phyloP scores from a whole-genome alignment of 2,888 invertebrate species.

The Hybos culiciformis region DNA sequence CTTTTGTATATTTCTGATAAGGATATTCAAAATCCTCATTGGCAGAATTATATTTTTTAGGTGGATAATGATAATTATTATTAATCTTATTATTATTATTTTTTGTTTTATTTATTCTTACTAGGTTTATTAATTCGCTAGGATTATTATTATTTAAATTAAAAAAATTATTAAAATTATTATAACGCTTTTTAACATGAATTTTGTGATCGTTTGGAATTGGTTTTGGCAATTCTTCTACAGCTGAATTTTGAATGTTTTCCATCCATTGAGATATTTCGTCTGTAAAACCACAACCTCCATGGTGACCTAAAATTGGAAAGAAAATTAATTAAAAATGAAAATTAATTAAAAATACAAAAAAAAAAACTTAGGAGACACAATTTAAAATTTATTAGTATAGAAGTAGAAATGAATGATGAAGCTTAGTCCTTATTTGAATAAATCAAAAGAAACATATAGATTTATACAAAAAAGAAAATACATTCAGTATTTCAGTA shows the following conservation, averaged over 20 bases:
- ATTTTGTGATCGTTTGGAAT: constrained; percentile 11
- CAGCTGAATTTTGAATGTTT: constrained; percentile 64
- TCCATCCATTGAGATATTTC: constrained; percentile 89
- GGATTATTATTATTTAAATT: constrained; percentile 15
- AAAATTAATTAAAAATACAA: not conserved
- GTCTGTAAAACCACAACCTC: constrained; percentile 79
- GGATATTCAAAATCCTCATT: constrained; percentile 36
- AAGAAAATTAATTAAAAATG: constrained; percentile 7
- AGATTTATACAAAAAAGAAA: not conserved
- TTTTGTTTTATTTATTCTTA: not conserved
- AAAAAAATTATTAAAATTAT: constrained; percentile 22
- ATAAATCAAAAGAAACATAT: not conserved
- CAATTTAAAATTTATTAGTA: not conserved
- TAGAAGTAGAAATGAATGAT: not conserved
- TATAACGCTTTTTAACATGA: constrained; percentile 10
- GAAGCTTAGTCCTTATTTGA: too few species aligned
- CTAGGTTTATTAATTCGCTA: constrained; percentile 18
- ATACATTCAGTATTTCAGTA: not conserved
- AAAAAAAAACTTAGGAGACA: not conserved
- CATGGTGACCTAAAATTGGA: constrained; percentile 53
- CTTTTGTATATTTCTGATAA: constrained; percentile 62
- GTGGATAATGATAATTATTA: not conserved
- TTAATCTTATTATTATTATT: not conserved
- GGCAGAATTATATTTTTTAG: too few species aligned
- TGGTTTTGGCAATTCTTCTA: constrained; percentile 37